Percentiles rank a stretch among this genome's conserved stretches.
Evolutionary conservation across 2,888 invertebrate genomes (phyloP).

Genomic region (Sinohyriopsis cumingii): DNA sequence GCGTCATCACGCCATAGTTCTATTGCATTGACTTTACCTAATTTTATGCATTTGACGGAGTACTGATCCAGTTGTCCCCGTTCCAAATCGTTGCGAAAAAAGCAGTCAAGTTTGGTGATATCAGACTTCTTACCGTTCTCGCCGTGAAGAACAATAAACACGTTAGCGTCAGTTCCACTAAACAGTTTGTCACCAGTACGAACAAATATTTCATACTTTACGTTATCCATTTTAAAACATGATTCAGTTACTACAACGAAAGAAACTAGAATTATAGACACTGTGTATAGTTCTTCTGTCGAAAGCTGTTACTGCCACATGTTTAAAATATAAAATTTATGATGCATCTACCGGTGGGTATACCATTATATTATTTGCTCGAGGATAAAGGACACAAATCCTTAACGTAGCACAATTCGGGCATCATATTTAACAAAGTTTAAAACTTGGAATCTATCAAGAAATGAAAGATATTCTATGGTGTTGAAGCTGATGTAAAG

Average conservation of each 20-base stretch:
- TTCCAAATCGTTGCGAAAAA: slow-evolving; percentile 67
- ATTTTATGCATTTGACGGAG: slow-evolving; percentile 37
- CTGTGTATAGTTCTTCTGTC: background rate
- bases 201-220: slow-evolving; percentile 66
- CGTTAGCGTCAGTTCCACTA: slow-evolving; percentile 72
- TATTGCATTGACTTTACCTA: slow-evolving; percentile 54
- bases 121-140: slow-evolving; percentile 64
- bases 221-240: slow-evolving; percentile 17
- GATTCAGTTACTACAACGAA: too few species aligned
- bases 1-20: slow-evolving; percentile 70
- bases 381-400: too few species aligned
- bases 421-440: too few species aligned
- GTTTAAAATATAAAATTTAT: background rate
- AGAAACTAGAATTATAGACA: too few species aligned
- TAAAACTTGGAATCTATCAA: too few species aligned
- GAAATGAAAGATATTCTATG: too few species aligned
- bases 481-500: too few species aligned
- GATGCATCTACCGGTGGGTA: too few species aligned
- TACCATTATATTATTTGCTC: too few species aligned
- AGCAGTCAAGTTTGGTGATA: slow-evolving; percentile 67
- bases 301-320: background rate
- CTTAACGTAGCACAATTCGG: too few species aligned
- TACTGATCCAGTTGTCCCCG: slow-evolving; percentile 56
- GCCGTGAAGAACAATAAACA: slow-evolving; percentile 71
- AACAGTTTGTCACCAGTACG: slow-evolving; percentile 72